A percentile compares a stretch with the other conserved stretches of the same genome.
phyloP scores from a whole-genome alignment of 2,888 invertebrate genomes.

The Stegophylla sp. region DNA sequence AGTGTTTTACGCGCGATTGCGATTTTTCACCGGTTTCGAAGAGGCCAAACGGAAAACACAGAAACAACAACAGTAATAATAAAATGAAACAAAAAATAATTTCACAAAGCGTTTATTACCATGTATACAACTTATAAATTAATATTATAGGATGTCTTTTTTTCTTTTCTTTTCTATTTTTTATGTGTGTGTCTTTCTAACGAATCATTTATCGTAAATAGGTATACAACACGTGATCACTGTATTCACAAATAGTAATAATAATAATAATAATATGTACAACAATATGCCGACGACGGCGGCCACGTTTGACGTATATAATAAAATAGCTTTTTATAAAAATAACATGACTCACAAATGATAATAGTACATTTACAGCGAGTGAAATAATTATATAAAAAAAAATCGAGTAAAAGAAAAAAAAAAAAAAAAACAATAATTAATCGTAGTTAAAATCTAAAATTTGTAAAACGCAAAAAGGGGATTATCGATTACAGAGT shows the following conservation, averaged over 20 bases:
- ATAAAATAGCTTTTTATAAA: not conserved
- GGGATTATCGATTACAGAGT: too few species aligned
- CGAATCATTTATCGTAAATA: conserved; percentile 4
- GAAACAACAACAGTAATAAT: not conserved
- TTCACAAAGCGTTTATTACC: conserved; percentile 4
- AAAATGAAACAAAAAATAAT: conserved; percentile 9
- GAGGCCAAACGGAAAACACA: not conserved
- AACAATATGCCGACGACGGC: not conserved
- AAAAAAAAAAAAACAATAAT: too few species aligned
- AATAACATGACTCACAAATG: too few species aligned
- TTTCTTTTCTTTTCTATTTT: not conserved
- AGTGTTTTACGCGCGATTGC: not conserved
- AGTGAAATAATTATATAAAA: too few species aligned
- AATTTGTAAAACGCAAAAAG: too few species aligned
- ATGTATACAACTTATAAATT: conserved; percentile 37
- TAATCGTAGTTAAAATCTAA: too few species aligned
- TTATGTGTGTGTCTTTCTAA: too few species aligned
- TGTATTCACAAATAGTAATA: not conserved
- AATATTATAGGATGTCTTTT: conserved; percentile 46
- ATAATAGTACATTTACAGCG: too few species aligned
- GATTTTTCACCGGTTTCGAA: not conserved
- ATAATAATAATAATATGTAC: not conserved
- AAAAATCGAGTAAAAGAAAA: too few species aligned
- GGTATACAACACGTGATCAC: not conserved
- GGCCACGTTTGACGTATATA: not conserved